phyloP scores from a whole-genome alignment of 2,113 vertebrate species.

The Tupaia tana region DNA sequence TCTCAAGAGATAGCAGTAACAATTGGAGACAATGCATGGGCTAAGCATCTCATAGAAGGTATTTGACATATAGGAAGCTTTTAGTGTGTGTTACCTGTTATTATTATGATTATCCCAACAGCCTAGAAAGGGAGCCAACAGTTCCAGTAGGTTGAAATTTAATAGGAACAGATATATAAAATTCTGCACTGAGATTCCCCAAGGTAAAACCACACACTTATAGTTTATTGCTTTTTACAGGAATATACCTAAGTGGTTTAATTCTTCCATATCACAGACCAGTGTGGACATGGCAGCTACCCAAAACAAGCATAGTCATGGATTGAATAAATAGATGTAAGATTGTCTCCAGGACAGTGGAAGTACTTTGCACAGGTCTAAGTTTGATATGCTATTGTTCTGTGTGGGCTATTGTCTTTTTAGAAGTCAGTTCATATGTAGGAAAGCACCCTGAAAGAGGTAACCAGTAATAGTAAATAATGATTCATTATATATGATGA shows the following conservation, averaged over 20 bases:
- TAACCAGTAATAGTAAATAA: neutral
- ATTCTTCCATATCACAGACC: neutral
- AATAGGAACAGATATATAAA: neutral
- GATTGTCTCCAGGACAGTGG: neutral
- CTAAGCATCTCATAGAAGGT: neutral
- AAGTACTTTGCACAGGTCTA: neutral
- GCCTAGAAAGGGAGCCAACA: neutral
- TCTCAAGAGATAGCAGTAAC: neutral
- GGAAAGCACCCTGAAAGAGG: neutral
- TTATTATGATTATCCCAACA: neutral
- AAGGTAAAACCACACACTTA: slow-evolving; percentile 8
- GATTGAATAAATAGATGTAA: neutral
- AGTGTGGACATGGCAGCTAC: neutral
- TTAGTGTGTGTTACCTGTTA: neutral
- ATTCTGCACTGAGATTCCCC: neutral
- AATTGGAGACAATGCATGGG: neutral
- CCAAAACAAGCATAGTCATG: neutral
- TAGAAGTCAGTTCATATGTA: neutral
- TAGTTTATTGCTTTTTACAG: neutral
- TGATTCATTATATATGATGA: neutral
- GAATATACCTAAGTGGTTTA: neutral
- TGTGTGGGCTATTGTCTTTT: neutral
- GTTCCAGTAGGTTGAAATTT: neutral
- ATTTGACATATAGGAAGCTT: neutral
- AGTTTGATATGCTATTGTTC: neutral